Conservation (phyloP, 2,888 invertebrate species). For the Nomada ferruginata region DNA sequence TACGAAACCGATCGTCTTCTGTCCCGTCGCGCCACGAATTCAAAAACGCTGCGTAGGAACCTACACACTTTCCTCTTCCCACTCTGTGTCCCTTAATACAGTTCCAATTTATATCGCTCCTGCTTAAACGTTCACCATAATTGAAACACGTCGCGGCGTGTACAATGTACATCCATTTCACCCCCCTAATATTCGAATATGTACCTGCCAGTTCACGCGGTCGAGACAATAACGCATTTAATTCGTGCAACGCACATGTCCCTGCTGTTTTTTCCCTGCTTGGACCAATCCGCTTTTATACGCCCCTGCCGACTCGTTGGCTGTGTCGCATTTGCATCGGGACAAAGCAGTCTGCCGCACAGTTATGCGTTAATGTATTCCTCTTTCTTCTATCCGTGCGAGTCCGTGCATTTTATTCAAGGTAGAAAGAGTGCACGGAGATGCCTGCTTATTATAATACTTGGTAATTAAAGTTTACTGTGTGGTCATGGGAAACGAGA, state of each 20-base stretch:
- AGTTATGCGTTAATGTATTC: conserved; percentile 49
- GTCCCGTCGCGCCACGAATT: neutral
- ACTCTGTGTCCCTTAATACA: neutral
- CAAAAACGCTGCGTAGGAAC: neutral
- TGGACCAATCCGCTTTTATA: neutral
- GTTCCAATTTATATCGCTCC: neutral
- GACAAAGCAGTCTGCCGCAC: conserved; percentile 38
- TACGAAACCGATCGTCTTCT: neutral
- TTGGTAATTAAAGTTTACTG: conserved; percentile 46
- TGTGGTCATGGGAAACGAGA: conserved; percentile 43
- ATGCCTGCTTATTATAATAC: conserved; percentile 48
- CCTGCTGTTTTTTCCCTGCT: neutral
- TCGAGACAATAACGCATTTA: neutral
- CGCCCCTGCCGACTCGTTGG: conserved; percentile 23
- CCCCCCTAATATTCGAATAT: neutral
- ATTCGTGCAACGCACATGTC: neutral
- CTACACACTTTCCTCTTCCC: neutral
- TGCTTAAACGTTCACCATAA: neutral
- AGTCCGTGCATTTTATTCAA: neutral
- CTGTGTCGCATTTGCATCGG: conserved; percentile 47
- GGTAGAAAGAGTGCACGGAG: neutral
- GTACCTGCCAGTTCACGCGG: neutral
- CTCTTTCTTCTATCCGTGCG: conserved; percentile 35
- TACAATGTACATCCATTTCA: neutral
- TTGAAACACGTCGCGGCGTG: neutral